Conservation (phyloP, 2,113 vertebrate species). For the Machaerirhynchus nigripectus region DNA sequence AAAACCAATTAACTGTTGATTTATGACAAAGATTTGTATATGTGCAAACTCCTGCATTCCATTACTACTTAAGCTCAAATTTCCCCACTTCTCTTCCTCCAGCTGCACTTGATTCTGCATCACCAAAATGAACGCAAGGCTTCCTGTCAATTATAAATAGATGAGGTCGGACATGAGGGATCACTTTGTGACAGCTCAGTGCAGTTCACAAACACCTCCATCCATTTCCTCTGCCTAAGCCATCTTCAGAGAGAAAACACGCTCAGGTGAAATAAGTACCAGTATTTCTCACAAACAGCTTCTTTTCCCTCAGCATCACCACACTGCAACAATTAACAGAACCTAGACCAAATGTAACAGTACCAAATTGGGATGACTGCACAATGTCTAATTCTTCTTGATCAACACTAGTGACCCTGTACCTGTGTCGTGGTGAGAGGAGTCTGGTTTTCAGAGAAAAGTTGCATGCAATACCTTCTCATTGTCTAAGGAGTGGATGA, state of each 20-base stretch:
- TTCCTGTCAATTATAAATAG: background rate
- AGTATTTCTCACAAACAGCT: background rate
- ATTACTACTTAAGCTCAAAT: background rate
- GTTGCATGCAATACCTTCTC: background rate
- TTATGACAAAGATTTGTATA: background rate
- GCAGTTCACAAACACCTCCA: background rate
- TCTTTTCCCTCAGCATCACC: background rate
- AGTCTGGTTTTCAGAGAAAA: background rate
- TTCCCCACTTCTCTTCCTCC: background rate
- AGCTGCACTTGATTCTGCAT: constrained; percentile 3
- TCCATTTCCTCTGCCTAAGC: background rate
- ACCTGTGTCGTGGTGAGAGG: accelerated
- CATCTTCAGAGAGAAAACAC: background rate
- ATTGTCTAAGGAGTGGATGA: background rate
- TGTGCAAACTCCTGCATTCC: background rate
- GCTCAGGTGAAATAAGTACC: background rate
- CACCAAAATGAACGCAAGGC: background rate
- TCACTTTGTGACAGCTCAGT: background rate
- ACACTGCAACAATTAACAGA: background rate
- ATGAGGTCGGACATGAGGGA: background rate
- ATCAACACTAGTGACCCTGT: background rate
- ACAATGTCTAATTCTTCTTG: background rate
- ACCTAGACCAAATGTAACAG: background rate
- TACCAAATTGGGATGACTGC: background rate
- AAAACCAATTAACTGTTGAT: background rate